Conservation (phyloP, 2,888 invertebrate species). For the Tryphoninae sp. region DNA sequence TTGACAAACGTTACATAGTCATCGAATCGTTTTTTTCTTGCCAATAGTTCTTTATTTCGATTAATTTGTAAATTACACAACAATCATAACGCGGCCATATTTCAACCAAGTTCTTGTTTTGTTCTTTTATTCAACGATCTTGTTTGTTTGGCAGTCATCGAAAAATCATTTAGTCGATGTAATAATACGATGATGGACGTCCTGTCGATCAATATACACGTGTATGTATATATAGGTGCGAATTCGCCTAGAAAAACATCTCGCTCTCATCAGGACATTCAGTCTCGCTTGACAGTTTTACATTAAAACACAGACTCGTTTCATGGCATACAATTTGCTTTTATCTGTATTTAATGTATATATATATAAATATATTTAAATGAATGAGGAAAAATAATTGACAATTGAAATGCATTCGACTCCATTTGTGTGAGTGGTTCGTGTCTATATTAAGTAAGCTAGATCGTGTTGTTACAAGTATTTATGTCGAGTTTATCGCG, state of each 20-base stretch:
- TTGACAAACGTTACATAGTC: too few species aligned
- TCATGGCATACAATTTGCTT: background rate
- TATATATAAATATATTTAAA: conserved; percentile 46
- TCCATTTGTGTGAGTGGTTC: conserved; percentile 8
- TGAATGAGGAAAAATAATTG: conserved; percentile 59
- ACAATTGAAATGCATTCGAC: conserved; percentile 57
- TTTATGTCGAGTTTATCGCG: background rate
- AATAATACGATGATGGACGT: conserved; percentile 44
- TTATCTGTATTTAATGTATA: conserved; percentile 9
- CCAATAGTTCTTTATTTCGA: conserved; percentile 9
- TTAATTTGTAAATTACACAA: conserved; percentile 43
- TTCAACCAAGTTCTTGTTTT: conserved; percentile 38
- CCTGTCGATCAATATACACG: conserved; percentile 21
- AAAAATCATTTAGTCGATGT: conserved; percentile 40
- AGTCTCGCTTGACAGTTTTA: conserved; percentile 40
- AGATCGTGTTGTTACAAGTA: conserved; percentile 22
- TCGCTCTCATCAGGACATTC: conserved; percentile 42
- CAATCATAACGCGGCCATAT: conserved; percentile 35
- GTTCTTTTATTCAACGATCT: conserved; percentile 30
- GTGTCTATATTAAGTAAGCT: conserved; percentile 10
- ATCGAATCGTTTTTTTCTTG: too few species aligned
- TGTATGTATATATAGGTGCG: conserved; percentile 28
- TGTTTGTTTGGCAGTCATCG: conserved; percentile 48
- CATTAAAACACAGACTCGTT: background rate
- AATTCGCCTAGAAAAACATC: conserved; percentile 52